Base-by-base conservation (phyloP, 2,797 vertebrate species). In the Danio tinwini region DNA sequence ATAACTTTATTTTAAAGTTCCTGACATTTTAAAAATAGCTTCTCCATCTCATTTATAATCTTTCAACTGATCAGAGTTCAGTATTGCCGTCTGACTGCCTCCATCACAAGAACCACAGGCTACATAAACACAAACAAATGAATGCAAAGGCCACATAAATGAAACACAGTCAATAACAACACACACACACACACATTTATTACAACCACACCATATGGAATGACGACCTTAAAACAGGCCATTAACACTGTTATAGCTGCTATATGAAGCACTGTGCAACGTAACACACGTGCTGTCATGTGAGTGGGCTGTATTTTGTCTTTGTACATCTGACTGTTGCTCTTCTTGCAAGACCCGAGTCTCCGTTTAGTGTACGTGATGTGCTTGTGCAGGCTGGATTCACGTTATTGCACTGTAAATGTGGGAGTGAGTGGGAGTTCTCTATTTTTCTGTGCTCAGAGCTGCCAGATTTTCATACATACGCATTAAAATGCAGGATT, bases 361-460 rank as follows among this genome's bases (percentile, higher is more conserved):
- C 59, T 84, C 62, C 42, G 50, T 70, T 69, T 85, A 76, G 86
- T 78, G 84, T 81, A 84, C 85, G 85, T 71, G 79, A 88, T 53
- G 56, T 89, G 83, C 85, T 89, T 85, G 86, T 9, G 89, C 80
- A 90, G 89, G 91, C 86, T 91, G 89, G 83, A 83, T 86, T 87
- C 85, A 87, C 84, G 84, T 78, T 52, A 10, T 52, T 76, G 83
- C 70, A 73, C 71, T 73, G 72, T 77, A 47, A 76, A 83, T 85
- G 91, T 92, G 89, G 90, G 90, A 67, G 91, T 91, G 89, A 91
- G 87, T 92, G 90, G 92, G 92, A 89, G 92, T 91, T 89, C 88
- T 74, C 88, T 90, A 82, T 90, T 90, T 93, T 91, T 78, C 76
- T 77, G 53, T 62, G 68, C 76, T 83, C 37, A 70, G 76, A 86